Conservation (phyloP, 2,888 invertebrate species). For the Drosophila melanosoma region DNA sequence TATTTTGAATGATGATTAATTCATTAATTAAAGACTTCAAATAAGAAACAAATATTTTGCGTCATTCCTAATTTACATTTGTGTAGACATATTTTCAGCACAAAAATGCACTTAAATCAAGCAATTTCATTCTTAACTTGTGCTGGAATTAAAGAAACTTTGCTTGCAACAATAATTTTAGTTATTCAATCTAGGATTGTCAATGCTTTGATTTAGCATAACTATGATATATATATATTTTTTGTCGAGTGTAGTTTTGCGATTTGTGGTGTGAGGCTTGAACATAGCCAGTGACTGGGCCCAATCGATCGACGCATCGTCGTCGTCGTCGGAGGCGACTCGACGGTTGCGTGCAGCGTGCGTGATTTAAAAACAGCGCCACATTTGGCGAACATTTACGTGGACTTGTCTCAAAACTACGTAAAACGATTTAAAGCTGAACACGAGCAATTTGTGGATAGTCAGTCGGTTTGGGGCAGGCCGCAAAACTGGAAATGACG, state of each 20-base stretch:
- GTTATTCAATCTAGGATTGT: neutral
- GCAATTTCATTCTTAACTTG: neutral
- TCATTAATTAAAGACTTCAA: neutral
- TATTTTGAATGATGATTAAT: neutral
- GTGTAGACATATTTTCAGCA: neutral
- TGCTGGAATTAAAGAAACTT: neutral
- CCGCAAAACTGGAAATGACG: constrained; percentile 10
- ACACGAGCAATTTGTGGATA: constrained; percentile 79
- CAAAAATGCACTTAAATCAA: neutral
- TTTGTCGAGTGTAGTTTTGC: constrained; percentile 3
- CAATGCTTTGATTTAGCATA: neutral
- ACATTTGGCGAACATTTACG: constrained; percentile 78
- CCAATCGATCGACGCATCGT: constrained; percentile 70
- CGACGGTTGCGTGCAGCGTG: constrained; percentile 67
- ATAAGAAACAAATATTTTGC: neutral
- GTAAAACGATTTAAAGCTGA: constrained; percentile 79
- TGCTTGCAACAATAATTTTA: neutral
- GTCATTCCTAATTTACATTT: neutral
- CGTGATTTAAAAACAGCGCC: constrained; percentile 82
- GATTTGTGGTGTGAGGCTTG: neutral
- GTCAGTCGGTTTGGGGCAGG: constrained; percentile 42
- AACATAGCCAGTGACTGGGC: constrained; percentile 20
- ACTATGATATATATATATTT: neutral
- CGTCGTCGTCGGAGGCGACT: constrained; percentile 1
- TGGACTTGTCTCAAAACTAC: constrained; percentile 74